These are phyloP conservation scores for Trichopria drosophilae DNA, from an alignment of 2,888 invertebrate genomes.

Conservation along the genomic window DNA sequence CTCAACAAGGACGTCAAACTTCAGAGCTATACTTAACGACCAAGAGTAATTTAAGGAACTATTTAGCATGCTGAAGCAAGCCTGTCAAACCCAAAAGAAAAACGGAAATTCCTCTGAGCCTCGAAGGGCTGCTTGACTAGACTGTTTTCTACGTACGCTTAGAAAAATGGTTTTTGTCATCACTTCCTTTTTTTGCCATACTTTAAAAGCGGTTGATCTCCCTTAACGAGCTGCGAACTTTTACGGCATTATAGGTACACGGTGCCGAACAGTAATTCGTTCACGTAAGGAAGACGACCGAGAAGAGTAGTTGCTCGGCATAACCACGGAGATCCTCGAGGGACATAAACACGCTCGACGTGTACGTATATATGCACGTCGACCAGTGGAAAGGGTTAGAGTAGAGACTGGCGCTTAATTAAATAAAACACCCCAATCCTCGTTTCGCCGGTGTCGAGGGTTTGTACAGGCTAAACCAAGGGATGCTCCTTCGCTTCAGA, in stretches of 20 bases:
- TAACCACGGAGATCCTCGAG: conserved; percentile 43
- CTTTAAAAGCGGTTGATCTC: conserved; percentile 14
- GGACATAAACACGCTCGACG: conserved; percentile 45
- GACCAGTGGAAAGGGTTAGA: conserved; percentile 20
- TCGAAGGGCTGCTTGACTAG: too few relatives aligned
- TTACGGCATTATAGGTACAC: conserved; percentile 12
- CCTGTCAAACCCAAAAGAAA: too few relatives aligned
- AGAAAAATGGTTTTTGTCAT: too few relatives aligned
- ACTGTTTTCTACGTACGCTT: too few relatives aligned
- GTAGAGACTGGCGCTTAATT: conserved; percentile 47
- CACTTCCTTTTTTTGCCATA: too few relatives aligned
- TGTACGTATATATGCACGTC: conserved; percentile 25
- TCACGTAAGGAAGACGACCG: conserved; percentile 38
- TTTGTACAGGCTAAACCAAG: conserved; percentile 41
- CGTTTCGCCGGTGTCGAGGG: conserved; percentile 41
- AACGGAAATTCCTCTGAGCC: too few relatives aligned
- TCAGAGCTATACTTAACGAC: too few relatives aligned
- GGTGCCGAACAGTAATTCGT: conserved; percentile 39
- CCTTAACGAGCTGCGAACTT: conserved; percentile 11
- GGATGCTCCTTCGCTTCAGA: conserved; percentile 32
- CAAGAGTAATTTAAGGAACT: too few relatives aligned
- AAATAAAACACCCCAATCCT: conserved; percentile 52
- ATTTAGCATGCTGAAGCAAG: too few relatives aligned
- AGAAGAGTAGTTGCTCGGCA: conserved; percentile 12
- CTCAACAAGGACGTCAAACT: too few relatives aligned